These are phyloP conservation scores for Mamestra configurata DNA, from an alignment of 1,140 invertebrate species.

Conservation along the genomic window DNA sequence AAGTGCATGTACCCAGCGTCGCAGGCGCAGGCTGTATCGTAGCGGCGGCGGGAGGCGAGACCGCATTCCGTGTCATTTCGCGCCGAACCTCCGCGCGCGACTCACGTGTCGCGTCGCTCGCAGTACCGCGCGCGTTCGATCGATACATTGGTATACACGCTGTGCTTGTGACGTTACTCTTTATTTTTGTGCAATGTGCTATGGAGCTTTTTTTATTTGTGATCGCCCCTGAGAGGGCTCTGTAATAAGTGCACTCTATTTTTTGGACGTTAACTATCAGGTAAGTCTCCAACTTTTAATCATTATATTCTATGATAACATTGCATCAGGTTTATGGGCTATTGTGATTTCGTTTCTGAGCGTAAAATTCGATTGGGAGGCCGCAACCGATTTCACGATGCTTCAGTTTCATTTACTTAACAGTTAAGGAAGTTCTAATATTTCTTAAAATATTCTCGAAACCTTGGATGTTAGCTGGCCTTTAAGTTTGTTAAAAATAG, in stretches of 20 bases:
- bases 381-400: constrained; percentile 38
- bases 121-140: constrained; percentile 74
- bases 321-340: constrained; percentile 59
- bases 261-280: constrained; percentile 66
- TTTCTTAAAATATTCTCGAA: constrained; percentile 31
- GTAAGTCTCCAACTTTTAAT: constrained; percentile 61
- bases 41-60: constrained; percentile 33
- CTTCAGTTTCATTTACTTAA: constrained; percentile 25
- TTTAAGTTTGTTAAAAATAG: constrained; percentile 31
- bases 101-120: constrained; percentile 77
- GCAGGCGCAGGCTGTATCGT: constrained; percentile 64
- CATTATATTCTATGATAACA: constrained; percentile 46
- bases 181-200: constrained; percentile 76
- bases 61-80: constrained; percentile 62
- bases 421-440: constrained; percentile 33
- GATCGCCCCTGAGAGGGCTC: constrained; percentile 76
- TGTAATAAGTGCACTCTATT: constrained; percentile 59
- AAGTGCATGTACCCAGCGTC: constrained; percentile 50
- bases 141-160: constrained; percentile 50
- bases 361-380: constrained; percentile 46
- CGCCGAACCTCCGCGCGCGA: constrained; percentile 81
- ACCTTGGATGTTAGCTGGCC: constrained; percentile 31
- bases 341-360: constrained; percentile 55
- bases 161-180: constrained; percentile 66
- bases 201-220: constrained; percentile 77